Percentiles rank a stretch among this genome's conserved stretches.
Conservation (phyloP, 2,113 vertebrate genomes). For the Apeltes quadracus region DNA sequence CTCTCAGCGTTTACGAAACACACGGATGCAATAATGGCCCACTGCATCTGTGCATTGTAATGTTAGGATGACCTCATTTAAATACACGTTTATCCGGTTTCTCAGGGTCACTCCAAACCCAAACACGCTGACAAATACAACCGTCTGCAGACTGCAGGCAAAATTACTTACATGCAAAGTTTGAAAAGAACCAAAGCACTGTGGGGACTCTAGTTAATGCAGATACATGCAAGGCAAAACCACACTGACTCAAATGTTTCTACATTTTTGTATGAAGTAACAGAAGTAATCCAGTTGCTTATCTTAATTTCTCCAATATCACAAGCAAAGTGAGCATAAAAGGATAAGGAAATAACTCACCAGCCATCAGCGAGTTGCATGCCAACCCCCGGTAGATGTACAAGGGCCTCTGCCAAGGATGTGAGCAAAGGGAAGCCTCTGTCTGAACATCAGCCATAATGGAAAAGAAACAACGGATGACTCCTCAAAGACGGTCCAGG, state of each 20-base stretch:
- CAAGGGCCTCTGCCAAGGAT: slow-evolving; percentile 48
- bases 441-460: slow-evolving; percentile 66
- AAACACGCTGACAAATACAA: neutral
- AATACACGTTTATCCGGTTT: slow-evolving; percentile 26
- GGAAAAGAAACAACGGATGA: slow-evolving; percentile 24
- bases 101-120: slow-evolving; percentile 8
- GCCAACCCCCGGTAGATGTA: slow-evolving; percentile 59
- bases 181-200: neutral
- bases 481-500: slow-evolving; percentile 4
- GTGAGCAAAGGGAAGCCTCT: slow-evolving; percentile 38
- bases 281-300: neutral
- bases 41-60: neutral
- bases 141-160: neutral
- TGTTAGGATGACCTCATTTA: slow-evolving; percentile 11
- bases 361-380: slow-evolving; percentile 78
- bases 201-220: neutral
- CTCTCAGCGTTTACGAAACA: slow-evolving; percentile 1
- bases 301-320: neutral
- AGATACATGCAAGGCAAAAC: neutral
- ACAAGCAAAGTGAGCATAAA: neutral
- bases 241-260: neutral
- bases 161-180: neutral
- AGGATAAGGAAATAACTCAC: slow-evolving; percentile 53
- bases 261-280: neutral
- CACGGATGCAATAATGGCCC: neutral